Evolutionary conservation across 2,113 vertebrate species (phyloP), one percentile per base, ranked within the genome.

Genomic region (Pollachius pollachius): DNA sequence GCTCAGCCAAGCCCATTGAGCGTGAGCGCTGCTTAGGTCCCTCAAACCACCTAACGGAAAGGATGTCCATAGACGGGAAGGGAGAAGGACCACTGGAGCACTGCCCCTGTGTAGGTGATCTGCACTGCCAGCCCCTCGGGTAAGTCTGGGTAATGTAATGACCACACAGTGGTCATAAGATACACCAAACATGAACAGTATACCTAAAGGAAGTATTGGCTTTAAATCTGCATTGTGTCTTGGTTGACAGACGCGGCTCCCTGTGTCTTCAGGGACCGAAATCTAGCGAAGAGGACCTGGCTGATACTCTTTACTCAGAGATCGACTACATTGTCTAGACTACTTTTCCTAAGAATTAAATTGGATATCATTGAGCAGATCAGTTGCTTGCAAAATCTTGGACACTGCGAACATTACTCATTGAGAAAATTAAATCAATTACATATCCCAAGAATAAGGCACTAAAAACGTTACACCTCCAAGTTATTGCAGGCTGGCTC

Each of bases 61-160:
- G 98, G 11, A 82, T 97, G 84, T 94, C 93, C 65, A 96, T 95
- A 95, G 94, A 95, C 34, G 70, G 87, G 57, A 90, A 93, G 70
- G 91, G 91, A 0, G 87, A 94, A 0, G 92, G 93, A 1, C 94
- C 93, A 0, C 90, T 91, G 57, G 95, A 95, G 82, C 86, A 90
- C 11, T 99, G 97, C 9, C 96, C 96, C 0, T 99, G 97, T 73
- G 90, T 90, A 5, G 90, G 89, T 2, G 93, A 94, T 41, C 91
- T 98, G 17, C 91, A 92, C 78, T 99, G 97, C 87, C 94, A 97
- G 65, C 89, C 91, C 12, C 92, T 92, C 13, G 94, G 95, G 97
- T 98, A 84, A 89, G 84, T 13, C 9, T 15, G 62, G 16, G 23
- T 23, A 23, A 8, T 15, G 15, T 59, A 4, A 17, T 17, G 37